phyloP scores from a whole-genome alignment of 37 sponge, comb jelly and placozoan species.

The Lycopodina hypogea region DNA sequence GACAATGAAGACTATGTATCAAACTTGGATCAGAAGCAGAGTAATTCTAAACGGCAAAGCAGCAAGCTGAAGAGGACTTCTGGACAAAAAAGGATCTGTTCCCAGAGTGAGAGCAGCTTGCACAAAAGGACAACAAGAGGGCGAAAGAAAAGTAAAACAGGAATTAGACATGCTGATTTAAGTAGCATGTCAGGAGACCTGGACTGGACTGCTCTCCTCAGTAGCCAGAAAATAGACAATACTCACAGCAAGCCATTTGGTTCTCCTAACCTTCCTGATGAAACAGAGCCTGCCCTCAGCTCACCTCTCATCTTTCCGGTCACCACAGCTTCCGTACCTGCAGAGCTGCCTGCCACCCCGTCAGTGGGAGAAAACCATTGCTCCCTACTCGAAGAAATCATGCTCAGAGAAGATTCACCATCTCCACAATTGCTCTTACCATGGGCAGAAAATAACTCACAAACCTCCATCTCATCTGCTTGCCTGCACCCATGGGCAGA shows the following conservation, averaged over 20 bases:
- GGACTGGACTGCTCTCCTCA: conserved; percentile 61
- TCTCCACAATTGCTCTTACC: conserved; percentile 51
- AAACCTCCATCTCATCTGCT: conserved; percentile 19
- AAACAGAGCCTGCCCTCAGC: conserved; percentile 42
- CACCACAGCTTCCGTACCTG: background rate
- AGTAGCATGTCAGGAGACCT: conserved; percentile 61
- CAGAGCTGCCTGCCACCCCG: conserved; percentile 9
- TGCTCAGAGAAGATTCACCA: conserved; percentile 55
- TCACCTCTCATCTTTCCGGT: conserved; percentile 44
- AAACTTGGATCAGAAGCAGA: background rate
- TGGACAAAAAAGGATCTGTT: conserved; percentile 22
- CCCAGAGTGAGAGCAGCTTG: conserved; percentile 2
- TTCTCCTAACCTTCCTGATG: conserved; percentile 40
- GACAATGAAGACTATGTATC: conserved; percentile 6
- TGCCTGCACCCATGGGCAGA: conserved; percentile 77
- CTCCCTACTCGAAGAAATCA: conserved; percentile 29
- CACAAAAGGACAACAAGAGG: background rate
- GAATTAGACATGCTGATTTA: conserved; percentile 21
- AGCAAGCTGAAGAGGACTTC: conserved; percentile 17
- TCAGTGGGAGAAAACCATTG: conserved; percentile 4
- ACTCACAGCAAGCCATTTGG: conserved; percentile 43
- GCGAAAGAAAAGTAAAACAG: conserved; percentile 3
- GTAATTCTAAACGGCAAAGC: background rate
- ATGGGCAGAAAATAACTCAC: conserved; percentile 46
- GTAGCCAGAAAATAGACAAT: conserved; percentile 55